Evolutionary conservation across 2,113 vertebrate genomes (phyloP).

Genomic region (Tamias sibiricus): DNA sequence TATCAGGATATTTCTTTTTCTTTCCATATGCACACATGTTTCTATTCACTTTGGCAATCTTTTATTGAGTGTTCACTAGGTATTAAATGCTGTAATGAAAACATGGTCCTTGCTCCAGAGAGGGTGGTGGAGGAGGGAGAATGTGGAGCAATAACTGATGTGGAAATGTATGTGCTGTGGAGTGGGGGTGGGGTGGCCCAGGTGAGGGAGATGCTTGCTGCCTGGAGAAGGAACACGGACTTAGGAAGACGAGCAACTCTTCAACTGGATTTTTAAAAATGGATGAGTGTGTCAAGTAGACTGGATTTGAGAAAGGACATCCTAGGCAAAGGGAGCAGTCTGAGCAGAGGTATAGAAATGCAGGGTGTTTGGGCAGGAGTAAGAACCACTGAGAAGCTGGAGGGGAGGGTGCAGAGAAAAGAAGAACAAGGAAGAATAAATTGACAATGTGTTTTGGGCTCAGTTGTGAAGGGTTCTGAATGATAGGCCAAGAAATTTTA

Average conservation of each 20-base stretch:
- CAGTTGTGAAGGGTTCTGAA: slow-evolving; percentile 1
- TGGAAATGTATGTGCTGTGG: no score
- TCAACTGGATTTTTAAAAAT: not conserved
- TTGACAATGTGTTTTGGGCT: not conserved
- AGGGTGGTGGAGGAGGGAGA: not conserved
- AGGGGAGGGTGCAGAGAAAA: not conserved
- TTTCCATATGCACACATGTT: slow-evolving; percentile 2
- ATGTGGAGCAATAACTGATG: not conserved
- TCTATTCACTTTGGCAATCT: slow-evolving; percentile 32
- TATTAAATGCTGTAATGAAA: not conserved
- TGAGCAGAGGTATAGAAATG: not conserved
- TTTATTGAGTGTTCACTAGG: not conserved
- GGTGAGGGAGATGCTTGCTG: not conserved
- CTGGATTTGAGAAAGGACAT: not conserved
- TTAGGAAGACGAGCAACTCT: not conserved
- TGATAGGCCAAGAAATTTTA: not conserved
- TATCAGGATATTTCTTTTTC: slow-evolving; percentile 22
- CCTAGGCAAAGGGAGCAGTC: not conserved
- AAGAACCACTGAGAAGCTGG: not conserved
- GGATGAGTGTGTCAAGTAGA: not conserved
- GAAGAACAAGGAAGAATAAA: not conserved
- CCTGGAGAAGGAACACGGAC: not conserved
- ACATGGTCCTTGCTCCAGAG: not conserved
- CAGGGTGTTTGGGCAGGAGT: not conserved
- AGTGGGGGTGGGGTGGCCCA: no score